Evolutionary conservation across 2,797 vertebrate species (phyloP).

Genomic region (Gambusia yucatana): DNA sequence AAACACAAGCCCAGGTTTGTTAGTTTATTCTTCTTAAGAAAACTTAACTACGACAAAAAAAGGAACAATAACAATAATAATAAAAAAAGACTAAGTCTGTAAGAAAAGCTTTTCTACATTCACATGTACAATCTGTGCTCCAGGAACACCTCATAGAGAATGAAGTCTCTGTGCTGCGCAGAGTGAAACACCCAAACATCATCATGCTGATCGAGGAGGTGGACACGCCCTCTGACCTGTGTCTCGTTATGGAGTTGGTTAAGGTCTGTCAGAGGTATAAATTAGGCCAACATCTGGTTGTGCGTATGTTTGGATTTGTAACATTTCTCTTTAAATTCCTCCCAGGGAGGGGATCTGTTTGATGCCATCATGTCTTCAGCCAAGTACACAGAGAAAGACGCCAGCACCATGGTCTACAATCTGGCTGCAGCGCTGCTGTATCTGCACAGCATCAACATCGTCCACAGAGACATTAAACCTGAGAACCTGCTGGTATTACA

Average conservation of each 20-base stretch:
- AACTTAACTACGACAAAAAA: not conserved
- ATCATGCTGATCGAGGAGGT: conserved; percentile 97
- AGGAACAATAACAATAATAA: not conserved
- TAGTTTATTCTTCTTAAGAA: too few relatives aligned
- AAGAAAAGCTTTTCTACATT: not conserved
- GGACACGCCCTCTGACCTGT: conserved; percentile 91
- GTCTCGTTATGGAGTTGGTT: conserved; percentile 96
- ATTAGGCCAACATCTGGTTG: accelerated
- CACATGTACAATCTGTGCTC: not conserved
- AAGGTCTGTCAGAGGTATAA: conserved; percentile 79
- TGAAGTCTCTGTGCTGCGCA: conserved; percentile 93
- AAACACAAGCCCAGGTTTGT: too few relatives aligned
- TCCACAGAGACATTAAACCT: conserved; percentile 97
- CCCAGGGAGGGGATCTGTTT: conserved; percentile 96
- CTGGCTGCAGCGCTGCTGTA: conserved; percentile 92
- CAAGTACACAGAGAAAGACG: conserved; percentile 95
- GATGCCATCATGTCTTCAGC: conserved; percentile 96
- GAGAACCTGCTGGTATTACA: conserved; percentile 92
- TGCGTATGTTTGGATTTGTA: not conserved
- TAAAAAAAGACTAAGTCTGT: not conserved
- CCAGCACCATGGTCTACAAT: conserved; percentile 94
- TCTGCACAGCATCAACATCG: conserved; percentile 91
- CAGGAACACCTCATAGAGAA: conserved; percentile 98
- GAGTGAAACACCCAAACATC: conserved; percentile 96
- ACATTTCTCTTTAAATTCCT: not conserved